Percentiles rank a stretch among this genome's conserved stretches.
Evolutionary conservation across 2,888 invertebrate species (phyloP).

Genomic region (Rhorus exstirpatorius): DNA sequence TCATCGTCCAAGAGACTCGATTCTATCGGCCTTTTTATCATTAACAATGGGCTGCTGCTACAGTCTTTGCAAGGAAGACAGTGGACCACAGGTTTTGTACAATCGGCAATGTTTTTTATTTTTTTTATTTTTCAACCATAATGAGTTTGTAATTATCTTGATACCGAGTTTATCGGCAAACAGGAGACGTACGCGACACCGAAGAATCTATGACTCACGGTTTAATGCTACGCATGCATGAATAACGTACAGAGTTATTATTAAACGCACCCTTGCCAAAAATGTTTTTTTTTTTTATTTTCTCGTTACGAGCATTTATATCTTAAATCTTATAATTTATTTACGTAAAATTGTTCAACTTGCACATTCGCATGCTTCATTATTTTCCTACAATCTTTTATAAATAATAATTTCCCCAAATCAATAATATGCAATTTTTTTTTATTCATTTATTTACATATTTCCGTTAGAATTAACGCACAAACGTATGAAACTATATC

Average conservation of each 20-base stretch:
- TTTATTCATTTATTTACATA: too few relatives aligned
- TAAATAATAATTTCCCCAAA: background rate
- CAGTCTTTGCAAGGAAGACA: constrained; percentile 91
- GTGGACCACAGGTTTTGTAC: constrained; percentile 89
- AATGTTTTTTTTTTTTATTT: background rate
- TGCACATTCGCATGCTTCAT: too few relatives aligned
- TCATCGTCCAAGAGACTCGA: background rate
- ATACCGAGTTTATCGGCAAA: constrained; percentile 47
- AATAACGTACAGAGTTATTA: background rate
- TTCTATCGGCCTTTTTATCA: background rate
- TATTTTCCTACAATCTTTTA: too few relatives aligned
- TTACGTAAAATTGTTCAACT: too few relatives aligned
- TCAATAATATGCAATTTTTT: constrained; percentile 33
- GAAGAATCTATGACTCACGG: background rate
- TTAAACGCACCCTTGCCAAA: background rate
- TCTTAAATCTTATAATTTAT: too few relatives aligned
- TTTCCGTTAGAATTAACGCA: too few relatives aligned
- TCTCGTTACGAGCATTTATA: background rate
- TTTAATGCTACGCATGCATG: background rate
- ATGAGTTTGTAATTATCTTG: constrained; percentile 62
- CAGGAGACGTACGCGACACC: background rate
- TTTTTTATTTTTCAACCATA: constrained; percentile 62
- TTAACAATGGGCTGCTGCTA: constrained; percentile 87
- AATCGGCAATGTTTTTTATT: too few relatives aligned
- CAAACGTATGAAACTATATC: too few relatives aligned